Evolutionary conservation across 2,888 invertebrate species (phyloP).

Genomic region (Drosophila algonquin): DNA sequence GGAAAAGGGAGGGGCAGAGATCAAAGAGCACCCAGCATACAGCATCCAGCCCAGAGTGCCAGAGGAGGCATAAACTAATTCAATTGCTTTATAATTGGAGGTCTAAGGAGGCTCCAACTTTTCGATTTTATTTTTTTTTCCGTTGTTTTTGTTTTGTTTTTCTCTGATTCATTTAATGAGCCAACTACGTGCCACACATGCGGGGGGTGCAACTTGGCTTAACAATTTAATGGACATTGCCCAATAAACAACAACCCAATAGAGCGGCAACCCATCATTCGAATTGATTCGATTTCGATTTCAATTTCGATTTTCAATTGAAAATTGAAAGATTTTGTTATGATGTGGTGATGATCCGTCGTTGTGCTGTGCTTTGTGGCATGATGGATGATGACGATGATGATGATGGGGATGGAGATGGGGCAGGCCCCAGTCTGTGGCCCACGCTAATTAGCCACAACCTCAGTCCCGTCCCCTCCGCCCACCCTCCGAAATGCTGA

Average conservation of each 20-base stretch:
- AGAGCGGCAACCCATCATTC: slow-evolving; percentile 17
- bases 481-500: slow-evolving; percentile 28
- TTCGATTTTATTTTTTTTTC: slow-evolving; percentile 1
- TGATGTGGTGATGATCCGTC: slow-evolving; percentile 52
- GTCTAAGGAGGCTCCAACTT: slow-evolving; percentile 62
- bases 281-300: slow-evolving; percentile 47
- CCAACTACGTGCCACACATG: slow-evolving; percentile 37
- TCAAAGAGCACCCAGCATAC: slow-evolving; percentile 34
- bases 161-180: slow-evolving; percentile 62
- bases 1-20: slow-evolving; percentile 17
- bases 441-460: slow-evolving; percentile 61
- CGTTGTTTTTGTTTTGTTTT: neutral
- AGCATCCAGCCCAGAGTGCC: too few species aligned
- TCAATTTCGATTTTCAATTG: slow-evolving; percentile 62
- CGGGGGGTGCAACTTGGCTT: slow-evolving; percentile 59
- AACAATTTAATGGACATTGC: slow-evolving; percentile 76
- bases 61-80: slow-evolving; percentile 60
- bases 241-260: slow-evolving; percentile 54
- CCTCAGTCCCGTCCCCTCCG: neutral
- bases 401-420: neutral
- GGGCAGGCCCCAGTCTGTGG: slow-evolving; percentile 25
- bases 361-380: slow-evolving; percentile 29
- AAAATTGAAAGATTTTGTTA: slow-evolving; percentile 69
- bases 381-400: slow-evolving; percentile 35
- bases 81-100: slow-evolving; percentile 76